A percentile compares a stretch with the other conserved stretches of the same genome.
These are phyloP conservation scores for Callopanchax toddi DNA, from an alignment of 2,113 vertebrate species.

Conservation along the genomic window DNA sequence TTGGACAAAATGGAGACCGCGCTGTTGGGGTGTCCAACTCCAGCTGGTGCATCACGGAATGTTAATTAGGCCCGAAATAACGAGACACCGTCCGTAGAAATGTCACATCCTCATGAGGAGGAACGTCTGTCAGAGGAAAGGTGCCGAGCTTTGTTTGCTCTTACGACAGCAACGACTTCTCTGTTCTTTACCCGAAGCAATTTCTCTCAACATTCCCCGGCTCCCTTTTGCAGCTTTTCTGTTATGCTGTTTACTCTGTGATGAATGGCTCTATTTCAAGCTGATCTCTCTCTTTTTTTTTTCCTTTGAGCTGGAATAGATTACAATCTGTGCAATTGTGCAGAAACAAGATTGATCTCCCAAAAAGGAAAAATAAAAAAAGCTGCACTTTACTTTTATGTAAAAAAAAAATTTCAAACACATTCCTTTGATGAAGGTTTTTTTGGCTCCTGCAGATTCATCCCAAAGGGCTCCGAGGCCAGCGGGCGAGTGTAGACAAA, in stretches of 20 bases:
- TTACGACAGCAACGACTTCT: slow-evolving; percentile 35
- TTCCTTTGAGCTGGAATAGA: slow-evolving; percentile 62
- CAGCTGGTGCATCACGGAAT: slow-evolving; percentile 56
- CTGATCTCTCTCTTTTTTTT: slow-evolving; percentile 33
- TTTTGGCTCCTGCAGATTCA: slow-evolving; percentile 6
- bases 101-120: slow-evolving; percentile 59
- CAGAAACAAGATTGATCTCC: slow-evolving; percentile 69
- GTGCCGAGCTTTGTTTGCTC: slow-evolving; percentile 55
- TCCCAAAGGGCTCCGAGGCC: slow-evolving; percentile 10
- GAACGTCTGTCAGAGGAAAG: slow-evolving; percentile 39
- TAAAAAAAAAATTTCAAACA: slow-evolving; percentile 29
- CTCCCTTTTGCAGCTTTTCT: slow-evolving; percentile 42
- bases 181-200: slow-evolving; percentile 26
- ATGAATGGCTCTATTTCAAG: slow-evolving; percentile 82
- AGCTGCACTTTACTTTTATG: slow-evolving; percentile 21
- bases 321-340: slow-evolving; percentile 77
- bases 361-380: slow-evolving; percentile 33
- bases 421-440: slow-evolving; percentile 14
- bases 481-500: slow-evolving; percentile 47
- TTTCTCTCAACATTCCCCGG: slow-evolving; percentile 41
- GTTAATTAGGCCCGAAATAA: slow-evolving; percentile 64
- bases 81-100: slow-evolving; percentile 57
- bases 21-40: slow-evolving; percentile 45
- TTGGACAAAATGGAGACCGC: slow-evolving; percentile 1
- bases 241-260: slow-evolving; percentile 67